Evolutionary conservation across 2,888 invertebrate species (phyloP).

Genomic region (Therioaphis trifolii): DNA sequence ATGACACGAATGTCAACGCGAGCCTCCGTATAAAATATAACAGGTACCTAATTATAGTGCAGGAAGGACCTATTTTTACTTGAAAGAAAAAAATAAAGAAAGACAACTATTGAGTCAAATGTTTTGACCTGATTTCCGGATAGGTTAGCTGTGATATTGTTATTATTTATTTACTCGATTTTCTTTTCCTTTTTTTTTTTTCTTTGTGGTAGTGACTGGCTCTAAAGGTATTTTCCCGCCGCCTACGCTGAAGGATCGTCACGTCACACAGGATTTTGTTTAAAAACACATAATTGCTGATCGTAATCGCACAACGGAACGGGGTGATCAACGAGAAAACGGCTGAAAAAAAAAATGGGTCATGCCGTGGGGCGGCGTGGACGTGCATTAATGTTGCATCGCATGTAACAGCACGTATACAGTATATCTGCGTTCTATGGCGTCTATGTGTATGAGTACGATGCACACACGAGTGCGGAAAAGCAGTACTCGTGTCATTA

Average conservation of each 20-base stretch:
- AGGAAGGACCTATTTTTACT: neutral
- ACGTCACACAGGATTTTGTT: constrained; percentile 27
- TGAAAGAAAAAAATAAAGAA: neutral
- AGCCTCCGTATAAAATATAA: neutral
- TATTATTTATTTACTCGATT: too few species aligned
- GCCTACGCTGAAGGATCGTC: constrained; percentile 9
- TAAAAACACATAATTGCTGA: constrained; percentile 56
- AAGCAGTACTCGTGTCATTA: too few species aligned
- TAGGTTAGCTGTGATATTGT: neutral
- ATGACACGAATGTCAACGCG: neutral
- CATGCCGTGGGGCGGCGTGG: neutral
- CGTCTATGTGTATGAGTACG: too few species aligned
- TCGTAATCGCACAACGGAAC: constrained; percentile 42
- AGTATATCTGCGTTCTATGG: too few species aligned
- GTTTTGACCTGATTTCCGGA: neutral
- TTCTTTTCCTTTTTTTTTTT: neutral
- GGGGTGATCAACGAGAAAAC: constrained; percentile 30
- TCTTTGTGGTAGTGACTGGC: neutral
- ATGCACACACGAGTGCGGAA: too few species aligned
- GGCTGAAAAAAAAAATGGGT: constrained; percentile 25
- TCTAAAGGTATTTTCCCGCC: neutral
- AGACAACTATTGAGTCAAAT: neutral
- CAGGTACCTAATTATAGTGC: neutral
- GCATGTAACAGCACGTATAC: neutral
- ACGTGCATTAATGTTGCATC: neutral